phyloP scores from a whole-genome alignment of 2,113 vertebrate genomes.

The Chiloscyllium plagiosum region DNA sequence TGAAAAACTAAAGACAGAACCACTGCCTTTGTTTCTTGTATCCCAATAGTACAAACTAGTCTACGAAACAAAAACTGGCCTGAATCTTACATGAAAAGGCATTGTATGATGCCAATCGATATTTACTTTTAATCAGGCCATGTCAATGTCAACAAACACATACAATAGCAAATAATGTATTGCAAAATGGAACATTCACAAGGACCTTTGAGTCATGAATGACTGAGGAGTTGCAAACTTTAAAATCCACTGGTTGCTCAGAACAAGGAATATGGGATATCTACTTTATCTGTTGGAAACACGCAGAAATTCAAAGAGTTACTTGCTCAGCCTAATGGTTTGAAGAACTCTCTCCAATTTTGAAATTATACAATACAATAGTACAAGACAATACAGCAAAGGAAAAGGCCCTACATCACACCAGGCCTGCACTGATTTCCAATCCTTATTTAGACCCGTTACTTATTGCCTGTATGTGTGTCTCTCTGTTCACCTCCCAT shows the following conservation, averaged over 20 bases:
- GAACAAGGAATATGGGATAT: background rate
- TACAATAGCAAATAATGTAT: background rate
- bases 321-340: background rate
- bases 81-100: background rate
- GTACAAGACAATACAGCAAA: too few species aligned
- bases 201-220: background rate
- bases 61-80: conserved; percentile 8
- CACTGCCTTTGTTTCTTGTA: background rate
- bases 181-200: background rate
- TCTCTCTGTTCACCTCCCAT: too few species aligned
- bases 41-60: background rate
- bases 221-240: background rate
- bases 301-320: background rate
- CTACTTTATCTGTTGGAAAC: background rate
- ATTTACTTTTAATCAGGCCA: background rate
- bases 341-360: background rate
- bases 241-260: background rate
- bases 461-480: too few species aligned
- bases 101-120: background rate
- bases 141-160: background rate
- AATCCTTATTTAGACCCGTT: too few species aligned
- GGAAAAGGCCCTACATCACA: too few species aligned
- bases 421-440: too few species aligned
- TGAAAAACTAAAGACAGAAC: background rate
- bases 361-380: background rate